Conservation (phyloP, 2,113 vertebrate genomes). For the Strigops habroptila region DNA sequence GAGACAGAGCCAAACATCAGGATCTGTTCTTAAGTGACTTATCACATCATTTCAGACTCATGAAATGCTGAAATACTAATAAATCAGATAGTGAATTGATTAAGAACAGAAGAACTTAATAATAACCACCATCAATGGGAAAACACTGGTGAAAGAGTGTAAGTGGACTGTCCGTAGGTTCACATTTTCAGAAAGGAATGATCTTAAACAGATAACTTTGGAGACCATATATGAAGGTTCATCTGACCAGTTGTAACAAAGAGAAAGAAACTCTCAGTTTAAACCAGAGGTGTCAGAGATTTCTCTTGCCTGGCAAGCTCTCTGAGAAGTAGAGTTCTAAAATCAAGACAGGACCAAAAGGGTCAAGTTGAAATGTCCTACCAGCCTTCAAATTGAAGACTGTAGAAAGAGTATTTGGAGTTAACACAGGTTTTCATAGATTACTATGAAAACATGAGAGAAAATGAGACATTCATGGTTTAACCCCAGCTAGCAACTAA, state of each 20-base stretch:
- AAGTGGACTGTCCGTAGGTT: background rate
- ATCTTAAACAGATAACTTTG: background rate
- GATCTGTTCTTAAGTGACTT: background rate
- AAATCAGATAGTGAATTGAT: background rate
- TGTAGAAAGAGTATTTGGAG: background rate
- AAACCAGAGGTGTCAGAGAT: background rate
- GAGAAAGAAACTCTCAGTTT: background rate
- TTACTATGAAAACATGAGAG: background rate
- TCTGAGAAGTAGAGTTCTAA: background rate
- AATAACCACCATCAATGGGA: background rate
- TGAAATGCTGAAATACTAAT: background rate
- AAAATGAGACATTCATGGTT: background rate
- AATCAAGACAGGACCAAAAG: background rate
- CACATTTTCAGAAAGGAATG: background rate
- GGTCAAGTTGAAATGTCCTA: background rate
- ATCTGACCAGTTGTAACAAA: background rate
- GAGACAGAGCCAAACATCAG: background rate
- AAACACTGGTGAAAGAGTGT: accelerated
- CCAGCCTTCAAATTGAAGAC: background rate
- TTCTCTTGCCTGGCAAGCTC: background rate
- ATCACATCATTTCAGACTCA: background rate
- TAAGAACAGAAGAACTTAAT: background rate
- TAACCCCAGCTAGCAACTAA: background rate
- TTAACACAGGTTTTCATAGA: background rate
- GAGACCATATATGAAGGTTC: accelerated